phyloP scores from a whole-genome alignment of 2,113 vertebrate genomes.

The Casuarius casuarius region DNA sequence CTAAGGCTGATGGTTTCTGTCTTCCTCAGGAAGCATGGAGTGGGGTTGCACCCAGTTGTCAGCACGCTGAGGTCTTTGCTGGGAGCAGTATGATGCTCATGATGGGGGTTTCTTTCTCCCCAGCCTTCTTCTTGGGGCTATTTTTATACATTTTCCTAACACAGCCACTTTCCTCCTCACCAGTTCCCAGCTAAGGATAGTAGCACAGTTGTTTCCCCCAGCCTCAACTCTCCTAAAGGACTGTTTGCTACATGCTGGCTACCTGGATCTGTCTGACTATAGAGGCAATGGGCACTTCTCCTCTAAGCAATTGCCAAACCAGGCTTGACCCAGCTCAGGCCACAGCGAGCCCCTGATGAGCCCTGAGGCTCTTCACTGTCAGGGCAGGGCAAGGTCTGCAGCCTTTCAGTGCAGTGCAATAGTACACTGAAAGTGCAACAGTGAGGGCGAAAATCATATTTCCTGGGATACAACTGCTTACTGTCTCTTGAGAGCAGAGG shows the following conservation, averaged over 20 bases:
- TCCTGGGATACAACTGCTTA: not conserved
- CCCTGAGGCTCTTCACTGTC: not conserved
- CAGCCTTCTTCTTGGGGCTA: not conserved
- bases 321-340: not conserved
- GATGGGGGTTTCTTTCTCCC: not conserved
- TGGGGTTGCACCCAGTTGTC: not conserved
- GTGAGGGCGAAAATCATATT: not conserved
- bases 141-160: no score
- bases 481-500: not conserved
- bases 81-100: not conserved
- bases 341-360: not conserved
- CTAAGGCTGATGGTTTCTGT: not conserved
- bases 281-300: accelerated
- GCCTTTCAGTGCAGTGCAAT: not conserved
- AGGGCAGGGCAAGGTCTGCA: not conserved
- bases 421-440: not conserved
- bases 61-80: not conserved
- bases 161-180: not conserved
- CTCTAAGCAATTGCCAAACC: not conserved
- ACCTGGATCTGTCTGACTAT: not conserved
- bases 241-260: not conserved
- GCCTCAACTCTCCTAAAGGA: not conserved
- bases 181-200: not conserved
- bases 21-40: not conserved
- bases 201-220: not conserved